Base-by-base conservation (phyloP, 2,113 vertebrate genomes). In the Ptyas mucosa region DNA sequence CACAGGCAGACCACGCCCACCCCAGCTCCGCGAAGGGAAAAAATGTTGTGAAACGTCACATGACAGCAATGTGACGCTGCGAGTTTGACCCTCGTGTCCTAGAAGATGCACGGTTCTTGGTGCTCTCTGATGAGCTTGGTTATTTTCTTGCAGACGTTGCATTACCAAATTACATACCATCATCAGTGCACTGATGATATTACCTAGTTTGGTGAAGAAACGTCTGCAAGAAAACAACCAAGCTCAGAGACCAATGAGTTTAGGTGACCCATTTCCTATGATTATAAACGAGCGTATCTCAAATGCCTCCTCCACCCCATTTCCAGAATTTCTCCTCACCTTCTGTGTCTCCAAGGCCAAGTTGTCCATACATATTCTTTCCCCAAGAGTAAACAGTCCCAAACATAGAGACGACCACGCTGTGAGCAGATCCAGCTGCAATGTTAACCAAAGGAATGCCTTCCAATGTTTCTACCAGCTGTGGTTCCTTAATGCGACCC, bases 301-400 rank as follows among this genome's bases (percentile, higher is more conserved):
- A 26, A 14, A 90, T 39, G 52, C 2, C 18, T 1, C 23, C 43
- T 52, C 20, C 43, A 23, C 51, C 88, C 0, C 2, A 91, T 64
- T 9, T 12, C 29, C 34, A n/a, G 14, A 18, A 75, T 39, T 75
- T 34, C 88, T 92, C 34, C 93, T 96, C 96, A 99, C 98, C 98
- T 97, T 98, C 91, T 0, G 97, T 98, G 93, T 99, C 98, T 96
- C 98, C 98, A 0, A 99, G 97, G 86, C 99, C 99, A 92, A 99
- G 98, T 91, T 99, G 99, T 49, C 99, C 99, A 24, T 96, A 98
- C 92, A 95, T 88, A 88, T 99, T 99, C 95, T 97, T 99, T 91
- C 99, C 99, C 99, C 99, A 99, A 4, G 98, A 98, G 58, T 98
- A 99, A 26, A 99, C 97, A 1, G 98, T 98, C 92, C 99, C 99